Evolutionary conservation across 2,113 vertebrate genomes (phyloP), one percentile per base, ranked within the genome.

Genomic region (Hemiprocne comata): DNA sequence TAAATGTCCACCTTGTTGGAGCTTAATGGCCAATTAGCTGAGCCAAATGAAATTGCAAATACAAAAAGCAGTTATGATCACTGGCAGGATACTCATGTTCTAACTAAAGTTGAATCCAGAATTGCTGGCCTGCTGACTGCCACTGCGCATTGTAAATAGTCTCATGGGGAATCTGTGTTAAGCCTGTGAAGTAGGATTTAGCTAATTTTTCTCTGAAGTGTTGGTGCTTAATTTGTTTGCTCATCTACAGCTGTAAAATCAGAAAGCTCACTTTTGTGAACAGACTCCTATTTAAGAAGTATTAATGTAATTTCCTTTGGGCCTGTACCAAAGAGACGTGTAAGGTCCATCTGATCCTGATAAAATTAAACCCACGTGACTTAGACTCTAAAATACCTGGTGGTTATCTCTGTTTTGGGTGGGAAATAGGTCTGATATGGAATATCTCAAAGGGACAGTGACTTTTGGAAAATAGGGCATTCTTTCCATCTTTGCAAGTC

Each of bases 31-130:
- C 80, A 85, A 72, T 96, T 95, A 97, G 90, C 82, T 71, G 87
- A 91, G 92, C 91, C 93, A 96, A 93, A 87, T 85, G 78, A 87
- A 89, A 96, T 93, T 86, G 93, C 89, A 93, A 91, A 91, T 50
- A 71, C 48, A 85, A 76, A 67, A 83, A 86, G 34, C 60, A 23
- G 40, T 88, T 94, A 70, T 97, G 51, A 77, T 95, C 50, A 26
- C 48, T 89, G 92, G 70, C 51, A 71, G 86, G 33, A 50, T 88
- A 67, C 80, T 92, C 0, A 13, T 79, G 50, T 72, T 64, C 85
- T 84, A 60, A 58, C 53, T 72, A 62, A 69, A 60, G 78, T 7
- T 82, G 54, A 82, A 62, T 80, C n/a, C 75, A 67, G 80, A 58
- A 70, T 25, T 86, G 26, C 48, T 90, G 78, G 58, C 57, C 44